phyloP scores from a whole-genome alignment of 2,113 vertebrate genomes.

The Thunnus thynnus region DNA sequence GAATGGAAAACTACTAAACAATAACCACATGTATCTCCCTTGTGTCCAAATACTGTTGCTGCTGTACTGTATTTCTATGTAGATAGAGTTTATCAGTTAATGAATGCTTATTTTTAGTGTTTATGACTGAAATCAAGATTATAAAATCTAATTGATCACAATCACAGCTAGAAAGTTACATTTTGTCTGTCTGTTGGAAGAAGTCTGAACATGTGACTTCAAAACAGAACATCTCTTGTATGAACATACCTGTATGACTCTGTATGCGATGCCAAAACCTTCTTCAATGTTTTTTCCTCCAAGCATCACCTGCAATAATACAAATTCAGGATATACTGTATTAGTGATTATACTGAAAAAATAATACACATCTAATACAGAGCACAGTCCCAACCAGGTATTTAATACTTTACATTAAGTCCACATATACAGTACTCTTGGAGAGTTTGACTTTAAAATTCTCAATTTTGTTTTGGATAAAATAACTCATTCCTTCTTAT shows the following conservation, averaged over 20 bases:
- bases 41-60: too few relatives aligned
- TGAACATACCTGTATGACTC: conserved; percentile 93
- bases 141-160: too few relatives aligned
- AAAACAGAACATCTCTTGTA: neutral
- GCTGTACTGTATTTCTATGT: too few relatives aligned
- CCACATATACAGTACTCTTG: neutral
- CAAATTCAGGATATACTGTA: neutral
- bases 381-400: neutral
- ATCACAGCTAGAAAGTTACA: too few relatives aligned
- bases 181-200: too few relatives aligned
- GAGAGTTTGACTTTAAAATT: neutral
- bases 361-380: neutral
- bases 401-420: neutral
- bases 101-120: too few relatives aligned
- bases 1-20: too few relatives aligned
- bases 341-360: neutral
- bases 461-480: neutral
- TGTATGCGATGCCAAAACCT: conserved; percentile 97
- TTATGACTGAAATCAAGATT: too few relatives aligned
- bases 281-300: conserved; percentile 98
- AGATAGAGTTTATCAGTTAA: too few relatives aligned
- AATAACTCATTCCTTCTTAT: too few relatives aligned
- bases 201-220: too few relatives aligned
- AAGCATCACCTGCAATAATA: conserved; percentile 91
- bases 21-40: too few relatives aligned